Evolutionary conservation across 2,797 vertebrate species (phyloP).

Genomic region (Podarcis lilfordi): DNA sequence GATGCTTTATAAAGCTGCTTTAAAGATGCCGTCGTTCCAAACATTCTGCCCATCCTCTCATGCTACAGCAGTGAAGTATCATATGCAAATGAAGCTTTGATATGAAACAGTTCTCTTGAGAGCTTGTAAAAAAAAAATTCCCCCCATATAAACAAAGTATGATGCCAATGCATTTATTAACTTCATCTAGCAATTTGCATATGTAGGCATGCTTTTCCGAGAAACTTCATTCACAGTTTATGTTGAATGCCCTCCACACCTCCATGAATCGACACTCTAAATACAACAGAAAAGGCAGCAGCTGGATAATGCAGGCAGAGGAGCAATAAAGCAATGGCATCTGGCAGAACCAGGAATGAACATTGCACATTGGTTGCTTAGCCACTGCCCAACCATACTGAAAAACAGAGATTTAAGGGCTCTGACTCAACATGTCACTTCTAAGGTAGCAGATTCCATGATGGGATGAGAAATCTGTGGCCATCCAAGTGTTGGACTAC

Average conservation of each 20-base stretch:
- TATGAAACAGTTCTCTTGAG: conserved; percentile 39
- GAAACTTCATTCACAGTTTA: conserved; percentile 5
- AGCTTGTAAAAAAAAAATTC: conserved; percentile 32
- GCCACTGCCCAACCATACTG: conserved; percentile 2
- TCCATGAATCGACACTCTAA: neutral
- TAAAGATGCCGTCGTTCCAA: conserved; percentile 43
- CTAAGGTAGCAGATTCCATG: neutral
- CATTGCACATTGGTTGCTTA: conserved; percentile 1
- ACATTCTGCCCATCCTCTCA: conserved; percentile 33
- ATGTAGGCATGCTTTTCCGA: neutral
- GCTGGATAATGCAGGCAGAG: conserved; percentile 12
- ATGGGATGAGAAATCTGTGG: no score
- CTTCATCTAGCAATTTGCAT: conserved; percentile 3
- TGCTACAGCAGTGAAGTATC: conserved; percentile 45
- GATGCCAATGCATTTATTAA: conserved; percentile 24
- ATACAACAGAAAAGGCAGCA: neutral
- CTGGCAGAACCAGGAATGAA: conserved; percentile 19
- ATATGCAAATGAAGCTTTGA: conserved; percentile 63
- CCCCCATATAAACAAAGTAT: conserved; percentile 45
- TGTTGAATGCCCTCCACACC: neutral
- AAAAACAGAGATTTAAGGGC: conserved; percentile 15
- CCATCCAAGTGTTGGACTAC: no score
- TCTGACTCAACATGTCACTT: neutral
- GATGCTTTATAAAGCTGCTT: conserved; percentile 16
- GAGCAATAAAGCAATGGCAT: conserved; percentile 13